Conservation (phyloP, 2,797 vertebrate species). For the Rhabdomys pumilio region DNA sequence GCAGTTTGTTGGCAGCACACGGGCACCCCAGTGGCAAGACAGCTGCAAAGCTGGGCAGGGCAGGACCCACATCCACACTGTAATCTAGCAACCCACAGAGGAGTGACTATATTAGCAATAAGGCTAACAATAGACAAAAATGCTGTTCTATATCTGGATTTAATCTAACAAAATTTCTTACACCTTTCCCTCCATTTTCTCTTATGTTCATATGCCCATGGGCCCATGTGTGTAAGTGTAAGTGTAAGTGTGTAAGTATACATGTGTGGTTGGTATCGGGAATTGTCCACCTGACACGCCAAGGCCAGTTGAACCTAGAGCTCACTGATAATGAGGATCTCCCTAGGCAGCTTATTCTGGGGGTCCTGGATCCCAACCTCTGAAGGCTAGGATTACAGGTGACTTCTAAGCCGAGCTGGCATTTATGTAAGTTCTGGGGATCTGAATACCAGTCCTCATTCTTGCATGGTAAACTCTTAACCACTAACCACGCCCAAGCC, state of each 20-base stretch:
- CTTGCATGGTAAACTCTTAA: background rate
- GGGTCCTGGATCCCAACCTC: background rate
- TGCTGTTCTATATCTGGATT: background rate
- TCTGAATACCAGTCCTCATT: background rate
- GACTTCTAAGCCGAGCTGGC: too few species aligned
- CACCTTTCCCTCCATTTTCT: background rate
- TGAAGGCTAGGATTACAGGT: too few species aligned
- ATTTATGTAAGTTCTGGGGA: background rate
- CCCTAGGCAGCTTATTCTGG: background rate
- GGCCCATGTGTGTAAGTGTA: background rate
- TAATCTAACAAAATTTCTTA: conserved; percentile 14
- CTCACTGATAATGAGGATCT: background rate
- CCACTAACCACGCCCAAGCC: too few species aligned
- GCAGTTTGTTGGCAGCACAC: too few species aligned
- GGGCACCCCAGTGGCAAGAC: background rate
- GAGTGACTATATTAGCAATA: background rate
- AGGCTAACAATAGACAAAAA: background rate
- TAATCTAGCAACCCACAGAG: background rate
- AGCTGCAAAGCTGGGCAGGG: background rate
- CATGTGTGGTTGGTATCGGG: background rate
- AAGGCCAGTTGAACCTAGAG: background rate
- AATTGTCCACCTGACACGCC: background rate
- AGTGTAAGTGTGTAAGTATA: background rate
- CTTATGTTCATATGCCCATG: background rate
- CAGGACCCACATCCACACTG: background rate